Percentiles rank a stretch among this genome's conserved stretches.
Evolutionary conservation across 2,113 vertebrate genomes (phyloP).

Genomic region (Perca fluviatilis): DNA sequence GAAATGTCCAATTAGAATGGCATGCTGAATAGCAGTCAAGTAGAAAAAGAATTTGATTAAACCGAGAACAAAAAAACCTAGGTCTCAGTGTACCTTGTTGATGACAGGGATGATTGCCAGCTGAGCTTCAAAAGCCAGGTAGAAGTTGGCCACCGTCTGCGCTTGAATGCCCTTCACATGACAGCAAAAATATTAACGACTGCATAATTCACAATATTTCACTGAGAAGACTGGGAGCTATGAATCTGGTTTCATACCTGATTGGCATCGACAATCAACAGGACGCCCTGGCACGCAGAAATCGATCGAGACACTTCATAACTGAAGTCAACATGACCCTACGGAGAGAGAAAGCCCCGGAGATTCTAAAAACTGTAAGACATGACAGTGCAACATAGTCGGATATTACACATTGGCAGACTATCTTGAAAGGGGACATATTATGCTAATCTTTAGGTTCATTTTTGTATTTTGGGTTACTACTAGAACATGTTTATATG

Average conservation of each 20-base stretch:
- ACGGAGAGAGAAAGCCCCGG: background rate
- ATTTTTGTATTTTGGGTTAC: too few species aligned
- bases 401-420: too few species aligned
- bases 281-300: conserved; percentile 95
- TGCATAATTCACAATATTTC: background rate
- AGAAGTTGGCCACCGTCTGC: conserved; percentile 98
- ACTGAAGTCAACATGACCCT: conserved; percentile 99
- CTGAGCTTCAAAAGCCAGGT: conserved; percentile 97
- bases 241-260: conserved; percentile 84
- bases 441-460: too few species aligned
- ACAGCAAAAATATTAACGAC: conserved; percentile 13
- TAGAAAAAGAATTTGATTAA: background rate
- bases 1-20: conserved; percentile 1
- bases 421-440: too few species aligned
- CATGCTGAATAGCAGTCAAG: background rate
- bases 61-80: background rate
- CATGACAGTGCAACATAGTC: background rate
- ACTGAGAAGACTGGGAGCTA: background rate
- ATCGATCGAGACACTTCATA: conserved; percentile 97
- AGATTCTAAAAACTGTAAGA: background rate
- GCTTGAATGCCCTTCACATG: conserved; percentile 94
- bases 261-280: conserved; percentile 97
- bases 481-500: too few species aligned
- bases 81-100: conserved; percentile 92
- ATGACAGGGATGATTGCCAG: conserved; percentile 94